These are phyloP conservation scores for Serilophus lunatus DNA, from an alignment of 2,113 vertebrate species.

Conservation along the genomic window DNA sequence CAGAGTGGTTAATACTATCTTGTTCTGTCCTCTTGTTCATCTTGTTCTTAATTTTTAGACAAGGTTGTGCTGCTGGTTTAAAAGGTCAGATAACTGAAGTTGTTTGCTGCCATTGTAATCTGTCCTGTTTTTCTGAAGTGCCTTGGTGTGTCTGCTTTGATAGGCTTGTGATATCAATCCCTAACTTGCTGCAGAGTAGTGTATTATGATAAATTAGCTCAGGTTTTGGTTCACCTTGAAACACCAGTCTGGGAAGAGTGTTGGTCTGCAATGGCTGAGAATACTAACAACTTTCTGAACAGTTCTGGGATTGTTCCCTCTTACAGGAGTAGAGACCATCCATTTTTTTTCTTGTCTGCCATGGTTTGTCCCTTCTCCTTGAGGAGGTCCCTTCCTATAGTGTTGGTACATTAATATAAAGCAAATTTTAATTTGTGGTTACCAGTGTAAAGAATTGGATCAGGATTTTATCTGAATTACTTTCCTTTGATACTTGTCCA, in stretches of 20 bases:
- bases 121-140: background rate
- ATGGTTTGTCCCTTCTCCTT: background rate
- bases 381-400: background rate
- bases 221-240: background rate
- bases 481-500: background rate
- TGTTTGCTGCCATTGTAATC: background rate
- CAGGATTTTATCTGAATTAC: background rate
- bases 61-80: background rate
- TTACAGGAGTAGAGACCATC: background rate
- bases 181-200: background rate
- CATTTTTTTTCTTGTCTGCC: background rate
- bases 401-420: background rate
- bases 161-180: background rate
- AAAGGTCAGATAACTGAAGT: background rate
- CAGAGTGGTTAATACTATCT: background rate
- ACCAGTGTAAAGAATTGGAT: background rate
- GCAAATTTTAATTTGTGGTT: background rate
- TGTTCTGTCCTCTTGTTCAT: background rate
- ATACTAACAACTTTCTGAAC: background rate
- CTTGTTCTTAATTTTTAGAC: background rate
- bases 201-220: background rate
- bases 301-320: background rate
- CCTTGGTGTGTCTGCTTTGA: background rate
- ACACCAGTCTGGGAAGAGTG: background rate
- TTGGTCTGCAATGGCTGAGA: background rate